Evolutionary conservation across 2,113 vertebrate genomes (phyloP).

Genomic region (Pluvialis apricaria): DNA sequence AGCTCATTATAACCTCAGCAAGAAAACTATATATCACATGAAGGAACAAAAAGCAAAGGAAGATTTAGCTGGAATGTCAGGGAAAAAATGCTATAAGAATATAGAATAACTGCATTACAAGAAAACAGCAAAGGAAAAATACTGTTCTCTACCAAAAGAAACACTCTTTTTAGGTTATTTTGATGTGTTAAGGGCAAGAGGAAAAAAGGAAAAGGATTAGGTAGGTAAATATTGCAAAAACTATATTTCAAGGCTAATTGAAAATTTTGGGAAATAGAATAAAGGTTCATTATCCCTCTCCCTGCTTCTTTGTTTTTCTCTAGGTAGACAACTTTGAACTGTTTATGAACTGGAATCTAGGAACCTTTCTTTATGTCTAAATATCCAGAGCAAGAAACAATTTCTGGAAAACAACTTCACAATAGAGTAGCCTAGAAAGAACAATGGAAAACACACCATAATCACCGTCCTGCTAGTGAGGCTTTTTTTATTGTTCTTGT

Average conservation of each 20-base stretch:
- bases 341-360: neutral
- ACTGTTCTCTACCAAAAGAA: neutral
- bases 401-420: neutral
- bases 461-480: neutral
- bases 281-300: neutral
- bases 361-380: neutral
- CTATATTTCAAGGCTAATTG: neutral
- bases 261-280: neutral
- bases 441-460: neutral
- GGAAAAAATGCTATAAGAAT: neutral
- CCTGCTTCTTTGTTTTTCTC: neutral
- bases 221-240: neutral
- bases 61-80: neutral
- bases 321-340: neutral
- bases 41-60: neutral
- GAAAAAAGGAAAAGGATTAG: neutral
- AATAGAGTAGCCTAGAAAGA: neutral
- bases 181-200: neutral
- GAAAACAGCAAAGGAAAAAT: neutral
- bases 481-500: neutral
- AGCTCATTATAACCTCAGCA: neutral
- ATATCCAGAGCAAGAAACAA: neutral
- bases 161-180: neutral
- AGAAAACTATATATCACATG: neutral
- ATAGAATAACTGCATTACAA: neutral